Evolutionary conservation across 2,888 invertebrate species (phyloP).

Genomic region (Drosophila kokeensis): DNA sequence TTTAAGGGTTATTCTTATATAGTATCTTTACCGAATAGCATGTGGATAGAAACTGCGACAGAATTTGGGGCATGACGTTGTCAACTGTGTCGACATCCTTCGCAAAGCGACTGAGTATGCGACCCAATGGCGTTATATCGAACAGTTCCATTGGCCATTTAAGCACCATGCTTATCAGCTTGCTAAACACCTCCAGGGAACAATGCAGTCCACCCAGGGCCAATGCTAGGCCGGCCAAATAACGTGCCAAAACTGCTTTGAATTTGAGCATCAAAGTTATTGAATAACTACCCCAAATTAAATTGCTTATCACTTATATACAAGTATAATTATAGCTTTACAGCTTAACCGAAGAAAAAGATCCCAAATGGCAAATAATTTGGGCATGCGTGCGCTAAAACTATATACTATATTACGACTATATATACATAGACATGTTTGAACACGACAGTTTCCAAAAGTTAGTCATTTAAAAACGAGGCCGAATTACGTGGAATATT

Average conservation of each 20-base stretch:
- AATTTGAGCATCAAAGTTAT: slow-evolving; percentile 46
- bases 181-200: slow-evolving; percentile 87
- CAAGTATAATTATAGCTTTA: background rate
- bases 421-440: background rate
- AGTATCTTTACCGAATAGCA: slow-evolving; percentile 85
- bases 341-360: background rate
- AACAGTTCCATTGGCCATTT: slow-evolving; percentile 91
- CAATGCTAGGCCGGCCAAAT: slow-evolving; percentile 83
- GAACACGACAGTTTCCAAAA: background rate
- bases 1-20: slow-evolving; percentile 3
- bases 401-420: slow-evolving; percentile 4
- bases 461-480: slow-evolving; percentile 17
- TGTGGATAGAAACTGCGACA: slow-evolving; percentile 84
- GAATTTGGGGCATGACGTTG: slow-evolving; percentile 85
- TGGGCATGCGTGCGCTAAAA: slow-evolving; percentile 34
- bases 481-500: slow-evolving; percentile 1
- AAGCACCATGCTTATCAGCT: slow-evolving; percentile 88
- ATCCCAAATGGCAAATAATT: slow-evolving; percentile 11
- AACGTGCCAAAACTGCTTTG: slow-evolving; percentile 81
- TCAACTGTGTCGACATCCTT: slow-evolving; percentile 88
- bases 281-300: slow-evolving; percentile 11
- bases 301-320: slow-evolving; percentile 6
- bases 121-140: slow-evolving; percentile 91
- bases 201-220: slow-evolving; percentile 86
- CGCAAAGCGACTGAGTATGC: slow-evolving; percentile 89